Evolutionary conservation across 2,113 vertebrate species (phyloP).

Genomic region (Malurus melanocephalus): DNA sequence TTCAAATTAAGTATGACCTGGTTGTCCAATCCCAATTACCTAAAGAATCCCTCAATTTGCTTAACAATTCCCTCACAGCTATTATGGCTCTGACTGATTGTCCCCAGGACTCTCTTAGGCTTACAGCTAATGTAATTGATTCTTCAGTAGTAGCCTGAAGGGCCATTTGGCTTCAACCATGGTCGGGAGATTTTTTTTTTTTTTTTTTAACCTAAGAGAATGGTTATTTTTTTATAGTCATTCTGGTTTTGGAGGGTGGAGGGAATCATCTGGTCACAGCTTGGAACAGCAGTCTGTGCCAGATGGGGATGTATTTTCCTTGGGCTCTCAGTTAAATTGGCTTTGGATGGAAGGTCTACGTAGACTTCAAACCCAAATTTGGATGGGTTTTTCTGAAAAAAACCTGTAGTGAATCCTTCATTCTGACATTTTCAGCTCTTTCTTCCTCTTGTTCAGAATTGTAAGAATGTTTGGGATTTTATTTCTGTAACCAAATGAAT

Average conservation of each 20-base stretch:
- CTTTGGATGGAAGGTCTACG: slow-evolving; percentile 7
- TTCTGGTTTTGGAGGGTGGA: slow-evolving; percentile 39
- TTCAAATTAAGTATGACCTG: slow-evolving; percentile 69
- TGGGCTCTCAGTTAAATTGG: slow-evolving; percentile 25
- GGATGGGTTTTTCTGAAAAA: background rate
- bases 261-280: background rate
- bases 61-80: slow-evolving; percentile 69
- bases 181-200: slow-evolving; percentile 10
- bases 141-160: slow-evolving; percentile 66
- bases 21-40: slow-evolving; percentile 68
- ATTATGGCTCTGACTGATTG: slow-evolving; percentile 68
- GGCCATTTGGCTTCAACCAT: slow-evolving; percentile 60
- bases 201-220: slow-evolving; percentile 29
- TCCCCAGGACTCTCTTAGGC: slow-evolving; percentile 64
- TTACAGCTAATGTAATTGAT: slow-evolving; percentile 67
- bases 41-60: slow-evolving; percentile 71
- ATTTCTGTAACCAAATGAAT: background rate
- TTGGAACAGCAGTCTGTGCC: slow-evolving; percentile 8
- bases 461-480: background rate
- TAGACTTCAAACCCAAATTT: background rate
- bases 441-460: background rate
- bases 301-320: slow-evolving; percentile 25
- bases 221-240: slow-evolving; percentile 27
- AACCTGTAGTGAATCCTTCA: background rate
- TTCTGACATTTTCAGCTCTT: background rate